Evolutionary conservation across 2,888 invertebrate genomes (phyloP).

Genomic region (Lithosia quadra): DNA sequence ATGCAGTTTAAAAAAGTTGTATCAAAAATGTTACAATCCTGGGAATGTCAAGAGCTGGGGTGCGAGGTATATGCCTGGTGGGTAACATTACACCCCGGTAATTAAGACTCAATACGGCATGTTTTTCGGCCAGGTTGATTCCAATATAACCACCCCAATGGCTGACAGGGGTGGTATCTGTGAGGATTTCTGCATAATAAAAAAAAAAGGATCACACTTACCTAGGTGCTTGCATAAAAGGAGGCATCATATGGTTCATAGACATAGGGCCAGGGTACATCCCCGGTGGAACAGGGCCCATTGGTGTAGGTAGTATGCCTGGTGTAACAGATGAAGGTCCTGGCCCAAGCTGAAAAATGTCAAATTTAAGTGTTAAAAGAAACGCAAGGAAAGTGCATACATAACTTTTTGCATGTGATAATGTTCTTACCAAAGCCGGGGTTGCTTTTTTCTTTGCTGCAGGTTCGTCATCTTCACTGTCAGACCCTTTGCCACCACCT

Average conservation of each 20-base stretch:
- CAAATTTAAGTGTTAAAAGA: not conserved
- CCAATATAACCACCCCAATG: too few species aligned
- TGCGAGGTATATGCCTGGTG: too few species aligned
- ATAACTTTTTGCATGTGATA: not conserved
- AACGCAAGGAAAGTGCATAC: too few species aligned
- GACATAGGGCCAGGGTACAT: conserved; percentile 89
- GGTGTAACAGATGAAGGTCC: conserved; percentile 89
- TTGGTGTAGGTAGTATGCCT: conserved; percentile 86
- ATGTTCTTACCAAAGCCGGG: conserved; percentile 81
- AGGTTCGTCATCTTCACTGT: conserved; percentile 95
- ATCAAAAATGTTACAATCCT: too few species aligned
- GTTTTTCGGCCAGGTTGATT: too few species aligned
- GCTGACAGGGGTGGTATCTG: too few species aligned
- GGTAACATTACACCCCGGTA: too few species aligned
- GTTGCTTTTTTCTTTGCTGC: conserved; percentile 91
- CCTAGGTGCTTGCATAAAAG: conserved; percentile 90
- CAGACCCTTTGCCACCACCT: conserved; percentile 90
- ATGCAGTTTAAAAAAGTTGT: not conserved
- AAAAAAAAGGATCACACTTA: conserved; percentile 47
- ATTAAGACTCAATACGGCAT: too few species aligned
- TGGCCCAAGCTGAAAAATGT: conserved; percentile 69
- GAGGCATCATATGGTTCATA: conserved; percentile 91
- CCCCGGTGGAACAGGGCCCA: conserved; percentile 89
- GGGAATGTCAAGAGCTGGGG: too few species aligned
- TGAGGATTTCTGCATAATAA: too few species aligned